Evolutionary conservation across 2,888 invertebrate genomes (phyloP).

Genomic region (Diarsia dahlii): DNA sequence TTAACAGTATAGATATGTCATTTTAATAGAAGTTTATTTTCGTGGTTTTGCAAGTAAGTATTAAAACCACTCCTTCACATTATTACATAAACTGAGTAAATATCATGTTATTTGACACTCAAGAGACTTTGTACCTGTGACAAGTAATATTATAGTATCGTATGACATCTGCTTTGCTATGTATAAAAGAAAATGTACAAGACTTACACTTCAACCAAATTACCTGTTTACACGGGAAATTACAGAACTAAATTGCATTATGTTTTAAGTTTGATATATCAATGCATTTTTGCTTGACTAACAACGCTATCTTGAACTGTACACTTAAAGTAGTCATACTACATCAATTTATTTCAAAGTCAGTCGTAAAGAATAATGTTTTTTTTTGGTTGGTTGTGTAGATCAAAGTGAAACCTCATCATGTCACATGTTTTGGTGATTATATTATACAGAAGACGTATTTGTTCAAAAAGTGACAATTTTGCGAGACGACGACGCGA

Average conservation of each 20-base stretch:
- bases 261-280: too few relatives aligned
- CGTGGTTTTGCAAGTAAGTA: not conserved
- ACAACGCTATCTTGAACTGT: too few relatives aligned
- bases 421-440: not conserved
- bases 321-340: too few relatives aligned
- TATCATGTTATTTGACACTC: conserved; percentile 15
- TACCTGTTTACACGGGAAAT: too few relatives aligned
- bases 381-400: not conserved
- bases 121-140: conserved; percentile 14
- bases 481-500: too few relatives aligned
- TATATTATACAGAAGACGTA: not conserved
- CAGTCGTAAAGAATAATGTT: too few relatives aligned
- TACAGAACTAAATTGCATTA: too few relatives aligned
- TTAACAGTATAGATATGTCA: not conserved
- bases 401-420: not conserved
- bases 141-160: conserved; percentile 12
- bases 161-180: conserved; percentile 10
- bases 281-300: too few relatives aligned
- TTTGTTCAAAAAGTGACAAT: not conserved
- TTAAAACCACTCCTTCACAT: not conserved
- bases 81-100: not conserved
- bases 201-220: too few relatives aligned
- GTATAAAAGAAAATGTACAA: not conserved
- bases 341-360: too few relatives aligned
- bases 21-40: conserved; percentile 12